A percentile compares a stretch with the other conserved stretches of the same genome.
Conservation (phyloP, 2,797 vertebrate species). For the Pterois miles region DNA sequence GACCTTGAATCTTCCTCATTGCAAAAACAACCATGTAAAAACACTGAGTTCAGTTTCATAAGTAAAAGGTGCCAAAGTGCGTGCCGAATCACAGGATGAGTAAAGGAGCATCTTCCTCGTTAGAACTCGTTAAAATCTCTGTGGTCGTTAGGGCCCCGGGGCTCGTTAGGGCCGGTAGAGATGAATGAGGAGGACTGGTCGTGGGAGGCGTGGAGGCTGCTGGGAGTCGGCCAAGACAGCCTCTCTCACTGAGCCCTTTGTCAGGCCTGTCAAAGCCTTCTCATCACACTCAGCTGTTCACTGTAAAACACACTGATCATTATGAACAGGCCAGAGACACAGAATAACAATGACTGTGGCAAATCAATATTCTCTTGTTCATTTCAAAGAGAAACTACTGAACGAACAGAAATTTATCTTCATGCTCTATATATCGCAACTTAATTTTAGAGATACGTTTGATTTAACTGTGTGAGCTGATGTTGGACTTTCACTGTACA, state of each 20-base stretch:
- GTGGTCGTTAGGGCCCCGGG: conserved; percentile 35
- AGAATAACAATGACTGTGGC: conserved; percentile 59
- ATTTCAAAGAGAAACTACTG: conserved; percentile 23
- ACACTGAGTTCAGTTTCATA: background rate
- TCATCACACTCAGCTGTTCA: conserved; percentile 80
- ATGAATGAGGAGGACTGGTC: conserved; percentile 64
- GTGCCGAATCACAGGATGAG: conserved; percentile 6
- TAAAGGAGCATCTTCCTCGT: conserved; percentile 52
- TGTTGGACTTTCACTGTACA: too few relatives aligned
- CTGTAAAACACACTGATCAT: conserved; percentile 77
- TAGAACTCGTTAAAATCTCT: conserved; percentile 65
- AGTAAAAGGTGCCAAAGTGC: conserved; percentile 7
- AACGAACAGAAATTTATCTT: conserved; percentile 28
- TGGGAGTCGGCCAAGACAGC: conserved; percentile 70
- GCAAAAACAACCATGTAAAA: background rate
- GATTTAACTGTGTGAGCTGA: too few relatives aligned
- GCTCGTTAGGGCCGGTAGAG: conserved; percentile 58
- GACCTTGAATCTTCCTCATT: conserved; percentile 11
- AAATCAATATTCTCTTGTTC: conserved; percentile 69
- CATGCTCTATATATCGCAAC: conserved; percentile 49
- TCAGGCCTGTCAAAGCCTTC: conserved; percentile 80
- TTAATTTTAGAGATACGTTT: background rate
- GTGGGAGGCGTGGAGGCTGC: conserved; percentile 54
- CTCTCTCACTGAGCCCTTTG: conserved; percentile 76
- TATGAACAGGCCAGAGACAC: conserved; percentile 66